Evolutionary conservation across 2,113 vertebrate species (phyloP).

Genomic region (Cynopterus brachyotis): DNA sequence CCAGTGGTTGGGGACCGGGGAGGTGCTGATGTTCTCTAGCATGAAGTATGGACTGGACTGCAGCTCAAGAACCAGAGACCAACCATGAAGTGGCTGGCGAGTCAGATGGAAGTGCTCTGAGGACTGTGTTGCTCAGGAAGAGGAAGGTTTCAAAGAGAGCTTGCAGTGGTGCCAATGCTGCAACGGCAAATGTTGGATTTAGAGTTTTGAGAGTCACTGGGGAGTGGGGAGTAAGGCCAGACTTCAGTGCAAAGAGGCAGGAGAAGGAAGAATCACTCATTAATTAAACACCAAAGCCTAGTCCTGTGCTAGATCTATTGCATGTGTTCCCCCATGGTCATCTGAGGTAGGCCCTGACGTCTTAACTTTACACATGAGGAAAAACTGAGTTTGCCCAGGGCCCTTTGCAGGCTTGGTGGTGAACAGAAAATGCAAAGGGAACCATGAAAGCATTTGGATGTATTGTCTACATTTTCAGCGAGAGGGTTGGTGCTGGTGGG

Average conservation of each 20-base stretch:
- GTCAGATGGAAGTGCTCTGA: not conserved
- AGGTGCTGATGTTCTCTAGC: not conserved
- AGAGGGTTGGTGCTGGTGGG: fast-evolving
- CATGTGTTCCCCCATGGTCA: not conserved
- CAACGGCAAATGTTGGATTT: not conserved
- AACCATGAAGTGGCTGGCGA: not conserved
- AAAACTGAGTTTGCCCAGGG: not conserved
- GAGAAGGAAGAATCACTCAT: not conserved
- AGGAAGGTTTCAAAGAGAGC: not conserved
- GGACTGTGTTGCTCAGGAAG: not conserved
- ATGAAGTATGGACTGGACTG: not conserved
- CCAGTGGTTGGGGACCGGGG: not conserved
- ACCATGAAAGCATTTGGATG: fast-evolving
- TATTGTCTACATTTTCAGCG: too few relatives aligned
- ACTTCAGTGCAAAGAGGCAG: not conserved
- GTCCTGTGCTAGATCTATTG: not conserved
- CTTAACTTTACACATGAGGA: not conserved
- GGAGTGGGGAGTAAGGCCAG: too few relatives aligned
- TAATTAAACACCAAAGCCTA: not conserved
- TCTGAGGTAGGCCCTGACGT: fast-evolving
- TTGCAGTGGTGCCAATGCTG: not conserved
- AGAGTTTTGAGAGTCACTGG: not conserved
- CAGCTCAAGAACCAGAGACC: not conserved
- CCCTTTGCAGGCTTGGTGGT: fast-evolving
- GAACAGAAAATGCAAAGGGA: not conserved